Evolutionary conservation across 35 echinoderm and acorn worm genomes (phyloP), one percentile per base, ranked within the genome.

Genomic region (Ophiothrix spiculata): DNA sequence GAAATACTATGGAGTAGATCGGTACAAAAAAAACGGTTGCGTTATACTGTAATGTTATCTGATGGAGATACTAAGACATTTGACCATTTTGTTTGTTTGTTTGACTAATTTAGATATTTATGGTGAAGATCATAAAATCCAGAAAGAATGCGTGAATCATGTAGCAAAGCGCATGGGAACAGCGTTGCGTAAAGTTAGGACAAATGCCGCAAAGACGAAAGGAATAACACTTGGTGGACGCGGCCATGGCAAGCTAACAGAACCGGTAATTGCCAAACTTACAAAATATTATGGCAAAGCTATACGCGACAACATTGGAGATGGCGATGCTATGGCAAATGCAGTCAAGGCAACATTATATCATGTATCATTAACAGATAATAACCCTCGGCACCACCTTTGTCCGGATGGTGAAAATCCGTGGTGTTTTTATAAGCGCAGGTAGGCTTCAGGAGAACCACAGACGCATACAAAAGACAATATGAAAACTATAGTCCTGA

Each of bases 81-180:
- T 46, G 12, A 17, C 17, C 46, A 81, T 39, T 39, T 85, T 76
- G 46, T 38, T 23, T 82, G 33, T 90, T 85, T 90, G 17, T 56
- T n/a, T n/a, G 12, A 17, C 17, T 46, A 81, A 56, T 39, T 85
- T 76, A 40, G 39, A 35, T 82, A 41, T 90, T 85, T 90, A 31
- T 56, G 63, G 87, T 38, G 46, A 45, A 25, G 35, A n/a, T 17
- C 16, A 86, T 91, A 15, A 77, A n/a, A n/a, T 79, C 19, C 78
- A 79, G 75, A 86, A 86, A 42, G 84, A 77, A 33, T 86, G 84
- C 35, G 84, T 86, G 35, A 75, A 73, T 8, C 84, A 86, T 77
- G 84, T 86, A 6, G 64, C 84, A 42, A 91, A 91, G 74, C 82
- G 89, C 37, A 39, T 85, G 77, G 89, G 83, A 21, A 81, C 88